Conservation (phyloP, 2,113 vertebrate species). For the Calyptomena viridis region DNA sequence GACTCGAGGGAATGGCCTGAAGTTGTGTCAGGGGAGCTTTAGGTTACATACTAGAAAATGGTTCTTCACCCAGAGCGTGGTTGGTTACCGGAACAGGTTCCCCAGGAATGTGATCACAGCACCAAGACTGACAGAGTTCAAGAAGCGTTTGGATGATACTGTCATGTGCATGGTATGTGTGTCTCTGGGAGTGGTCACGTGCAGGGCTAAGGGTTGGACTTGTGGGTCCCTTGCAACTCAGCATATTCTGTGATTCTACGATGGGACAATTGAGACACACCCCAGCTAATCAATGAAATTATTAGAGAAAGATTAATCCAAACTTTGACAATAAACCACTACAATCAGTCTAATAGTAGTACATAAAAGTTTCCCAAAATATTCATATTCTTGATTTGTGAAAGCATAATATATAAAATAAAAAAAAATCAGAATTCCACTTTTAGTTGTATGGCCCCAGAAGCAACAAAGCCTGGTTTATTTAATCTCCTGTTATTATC, state of each 20-base stretch:
- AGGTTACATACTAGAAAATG: not conserved
- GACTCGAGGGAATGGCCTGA: not conserved
- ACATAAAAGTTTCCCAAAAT: not conserved
- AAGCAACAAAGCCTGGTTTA: not conserved
- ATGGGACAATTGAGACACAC: not conserved
- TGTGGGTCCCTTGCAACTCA: not conserved
- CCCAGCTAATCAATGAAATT: not conserved
- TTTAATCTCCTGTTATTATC: not conserved
- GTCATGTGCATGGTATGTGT: not conserved
- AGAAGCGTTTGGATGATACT: not conserved
- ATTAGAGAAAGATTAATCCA: not conserved
- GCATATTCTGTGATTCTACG: not conserved
- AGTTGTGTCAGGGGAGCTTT: not conserved
- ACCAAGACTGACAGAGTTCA: not conserved
- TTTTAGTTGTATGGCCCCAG: not conserved
- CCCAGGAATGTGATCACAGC: not conserved
- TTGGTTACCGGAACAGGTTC: not conserved
- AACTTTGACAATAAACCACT: not conserved
- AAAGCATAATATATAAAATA: not conserved
- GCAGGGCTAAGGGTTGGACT: not conserved
- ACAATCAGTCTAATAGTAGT: not conserved
- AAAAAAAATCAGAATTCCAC: not conserved
- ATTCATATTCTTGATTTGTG: not conserved
- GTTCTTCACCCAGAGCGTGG: not conserved
- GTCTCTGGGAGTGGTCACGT: not conserved